phyloP scores from a whole-genome alignment of 1,140 invertebrate species.

The Micrasema minimum region DNA sequence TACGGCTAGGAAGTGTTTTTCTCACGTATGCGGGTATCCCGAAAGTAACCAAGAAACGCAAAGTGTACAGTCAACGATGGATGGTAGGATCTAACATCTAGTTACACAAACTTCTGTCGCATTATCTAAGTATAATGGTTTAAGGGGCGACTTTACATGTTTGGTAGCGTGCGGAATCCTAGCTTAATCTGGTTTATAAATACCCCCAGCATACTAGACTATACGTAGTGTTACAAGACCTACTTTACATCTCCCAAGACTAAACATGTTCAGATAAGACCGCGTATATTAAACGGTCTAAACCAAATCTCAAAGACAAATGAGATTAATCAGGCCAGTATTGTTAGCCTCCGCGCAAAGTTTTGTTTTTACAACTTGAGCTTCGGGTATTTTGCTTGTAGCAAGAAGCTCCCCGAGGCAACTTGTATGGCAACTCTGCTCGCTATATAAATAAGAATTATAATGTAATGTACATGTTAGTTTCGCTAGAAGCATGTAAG shows the following conservation, averaged over 20 bases:
- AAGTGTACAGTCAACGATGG: too few species aligned
- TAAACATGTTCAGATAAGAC: slow-evolving; percentile 21
- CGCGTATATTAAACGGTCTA: slow-evolving; percentile 17
- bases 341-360: slow-evolving; percentile 13
- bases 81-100: too few species aligned
- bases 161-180: too few species aligned
- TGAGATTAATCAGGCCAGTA: slow-evolving; percentile 32
- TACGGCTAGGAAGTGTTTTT: neutral
- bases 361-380: slow-evolving; percentile 27
- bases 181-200: too few species aligned
- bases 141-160: too few species aligned
- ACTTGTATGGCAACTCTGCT: neutral
- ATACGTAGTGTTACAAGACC: slow-evolving; percentile 5
- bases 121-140: too few species aligned
- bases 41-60: too few species aligned
- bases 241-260: slow-evolving; percentile 11
- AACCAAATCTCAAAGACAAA: slow-evolving; percentile 24
- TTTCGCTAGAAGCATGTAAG: slow-evolving; percentile 29
- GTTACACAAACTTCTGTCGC: too few species aligned
- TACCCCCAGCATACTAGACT: too few species aligned
- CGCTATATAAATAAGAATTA: slow-evolving; percentile 33
- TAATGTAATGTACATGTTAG: slow-evolving; percentile 30
- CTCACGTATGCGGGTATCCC: too few species aligned
- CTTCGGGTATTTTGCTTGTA: neutral
- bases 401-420: neutral